These are phyloP conservation scores for Parauchenoglanis ngamensis DNA, from an alignment of 2,797 vertebrate genomes.

Conservation along the genomic window DNA sequence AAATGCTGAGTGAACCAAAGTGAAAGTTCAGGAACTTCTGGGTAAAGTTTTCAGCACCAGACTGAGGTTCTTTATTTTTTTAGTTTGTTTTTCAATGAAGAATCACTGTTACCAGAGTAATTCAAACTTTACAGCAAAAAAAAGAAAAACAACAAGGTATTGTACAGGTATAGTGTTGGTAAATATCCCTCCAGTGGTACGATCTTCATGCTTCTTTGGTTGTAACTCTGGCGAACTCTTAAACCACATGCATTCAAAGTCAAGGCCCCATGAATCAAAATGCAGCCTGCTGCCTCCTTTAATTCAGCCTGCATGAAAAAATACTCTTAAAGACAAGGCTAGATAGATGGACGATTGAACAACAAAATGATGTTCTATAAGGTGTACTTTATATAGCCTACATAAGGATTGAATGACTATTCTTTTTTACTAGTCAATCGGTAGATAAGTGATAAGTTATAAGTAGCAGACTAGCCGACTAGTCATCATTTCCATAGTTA, in stretches of 20 bases:
- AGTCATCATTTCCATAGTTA: not conserved
- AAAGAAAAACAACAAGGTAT: not conserved
- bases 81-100: not conserved
- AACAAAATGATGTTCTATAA: not conserved
- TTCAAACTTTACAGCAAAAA: too few relatives aligned
- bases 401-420: not conserved
- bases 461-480: not conserved
- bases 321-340: not conserved
- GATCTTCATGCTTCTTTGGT: not conserved
- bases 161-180: not conserved
- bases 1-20: not conserved
- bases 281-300: not conserved
- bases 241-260: not conserved
- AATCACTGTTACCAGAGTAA: too few relatives aligned
- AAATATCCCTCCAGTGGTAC: not conserved
- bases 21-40: conserved; percentile 1
- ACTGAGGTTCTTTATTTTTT: not conserved
- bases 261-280: not conserved
- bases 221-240: not conserved
- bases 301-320: not conserved
- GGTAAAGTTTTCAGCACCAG: not conserved
- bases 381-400: not conserved
- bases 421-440: not conserved
- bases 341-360: not conserved
- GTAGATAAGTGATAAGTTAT: not conserved